phyloP scores from a whole-genome alignment of 2,888 invertebrate genomes.

The Eremobia ochroleuca region DNA sequence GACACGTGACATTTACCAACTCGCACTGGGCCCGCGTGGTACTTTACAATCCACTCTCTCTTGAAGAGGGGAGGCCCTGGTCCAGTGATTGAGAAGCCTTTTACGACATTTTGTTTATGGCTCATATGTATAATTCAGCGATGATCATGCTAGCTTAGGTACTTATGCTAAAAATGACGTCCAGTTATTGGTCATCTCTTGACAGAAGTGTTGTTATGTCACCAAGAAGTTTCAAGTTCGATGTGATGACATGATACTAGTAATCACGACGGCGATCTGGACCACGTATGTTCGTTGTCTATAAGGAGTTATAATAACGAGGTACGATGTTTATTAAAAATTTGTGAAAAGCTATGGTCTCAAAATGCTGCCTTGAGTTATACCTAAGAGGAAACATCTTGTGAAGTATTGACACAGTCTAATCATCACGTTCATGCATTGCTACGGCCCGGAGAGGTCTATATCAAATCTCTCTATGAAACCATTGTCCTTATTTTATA shows the following conservation, averaged over 20 bases:
- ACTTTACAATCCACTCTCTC: no score
- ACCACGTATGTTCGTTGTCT: not conserved
- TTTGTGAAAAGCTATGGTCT: not conserved
- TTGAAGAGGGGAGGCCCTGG: no score
- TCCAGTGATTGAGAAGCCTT: not conserved
- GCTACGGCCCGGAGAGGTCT: not conserved
- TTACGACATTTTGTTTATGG: not conserved
- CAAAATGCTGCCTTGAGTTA: slow-evolving; percentile 2
- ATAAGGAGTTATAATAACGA: not conserved
- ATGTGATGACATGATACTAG: not conserved
- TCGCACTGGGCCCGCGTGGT: no score
- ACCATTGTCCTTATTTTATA: not conserved
- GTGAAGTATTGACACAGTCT: not conserved
- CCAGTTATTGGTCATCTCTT: not conserved
- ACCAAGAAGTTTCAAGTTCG: not conserved
- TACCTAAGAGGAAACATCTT: not conserved
- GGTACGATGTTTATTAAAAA: not conserved
- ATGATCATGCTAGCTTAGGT: not conserved
- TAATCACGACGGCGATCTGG: not conserved
- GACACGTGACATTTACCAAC: no score
- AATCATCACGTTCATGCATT: not conserved
- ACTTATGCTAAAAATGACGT: not conserved
- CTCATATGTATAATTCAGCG: not conserved
- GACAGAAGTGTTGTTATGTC: no score
- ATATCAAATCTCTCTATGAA: not conserved